Percentiles rank a stretch among this genome's conserved stretches.
These are phyloP conservation scores for Colletes gigas DNA, from an alignment of 1,140 invertebrate species.

Conservation along the genomic window DNA sequence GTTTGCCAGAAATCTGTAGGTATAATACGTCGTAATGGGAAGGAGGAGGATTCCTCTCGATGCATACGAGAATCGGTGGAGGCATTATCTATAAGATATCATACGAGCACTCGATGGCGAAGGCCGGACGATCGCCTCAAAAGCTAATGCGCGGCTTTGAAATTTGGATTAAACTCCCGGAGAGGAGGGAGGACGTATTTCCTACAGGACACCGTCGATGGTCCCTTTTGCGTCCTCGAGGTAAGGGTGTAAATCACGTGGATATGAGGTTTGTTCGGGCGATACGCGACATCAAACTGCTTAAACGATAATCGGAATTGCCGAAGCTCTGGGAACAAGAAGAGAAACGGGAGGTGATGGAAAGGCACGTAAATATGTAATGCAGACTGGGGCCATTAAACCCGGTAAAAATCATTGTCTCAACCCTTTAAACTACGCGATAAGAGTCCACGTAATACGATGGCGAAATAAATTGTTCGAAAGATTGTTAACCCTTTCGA, in stretches of 20 bases:
- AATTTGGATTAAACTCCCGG: constrained; percentile 69
- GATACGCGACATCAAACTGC: constrained; percentile 60
- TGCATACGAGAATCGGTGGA: constrained; percentile 5
- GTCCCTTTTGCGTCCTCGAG: constrained; percentile 33
- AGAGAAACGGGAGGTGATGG: neutral
- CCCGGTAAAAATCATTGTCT: too few relatives aligned
- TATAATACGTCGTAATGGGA: constrained; percentile 58
- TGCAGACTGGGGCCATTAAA: too few relatives aligned
- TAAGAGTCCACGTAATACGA: neutral
- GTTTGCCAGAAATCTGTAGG: constrained; percentile 59
- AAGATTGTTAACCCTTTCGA: too few relatives aligned
- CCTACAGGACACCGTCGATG: constrained; percentile 15
- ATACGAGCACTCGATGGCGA: constrained; percentile 12
- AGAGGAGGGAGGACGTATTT: neutral
- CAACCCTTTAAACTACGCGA: too few relatives aligned
- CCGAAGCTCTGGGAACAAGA: neutral
- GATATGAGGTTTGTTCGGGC: constrained; percentile 14
- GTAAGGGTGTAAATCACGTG: constrained; percentile 27
- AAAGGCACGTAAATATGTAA: too few relatives aligned
- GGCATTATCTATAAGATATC: constrained; percentile 47
- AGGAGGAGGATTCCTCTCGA: constrained; percentile 27
- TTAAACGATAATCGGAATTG: constrained; percentile 50
- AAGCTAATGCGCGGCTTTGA: constrained; percentile 66
- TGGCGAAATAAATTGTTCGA: too few relatives aligned
- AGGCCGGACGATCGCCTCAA: constrained; percentile 53